phyloP scores from a whole-genome alignment of 2,797 vertebrate species.

The Tenualosa ilisha region DNA sequence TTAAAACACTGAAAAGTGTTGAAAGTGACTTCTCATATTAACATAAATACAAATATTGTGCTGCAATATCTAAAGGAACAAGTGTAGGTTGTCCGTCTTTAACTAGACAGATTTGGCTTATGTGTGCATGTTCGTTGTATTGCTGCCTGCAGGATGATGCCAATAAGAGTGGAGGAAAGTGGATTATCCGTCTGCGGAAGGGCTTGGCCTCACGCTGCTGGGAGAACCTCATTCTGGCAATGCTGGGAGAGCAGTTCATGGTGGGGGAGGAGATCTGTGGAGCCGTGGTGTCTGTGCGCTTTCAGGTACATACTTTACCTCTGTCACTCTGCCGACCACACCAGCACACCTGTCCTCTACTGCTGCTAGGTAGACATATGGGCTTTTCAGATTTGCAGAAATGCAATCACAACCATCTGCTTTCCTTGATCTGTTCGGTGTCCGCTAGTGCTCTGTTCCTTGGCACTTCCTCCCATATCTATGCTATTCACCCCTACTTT shows the following conservation, averaged over 20 bases:
- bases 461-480: too few species aligned
- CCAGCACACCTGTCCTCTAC: too few species aligned
- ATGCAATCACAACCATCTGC: not conserved
- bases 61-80: not conserved
- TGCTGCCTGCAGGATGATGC: slow-evolving; percentile 76
- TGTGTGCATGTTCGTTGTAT: not conserved
- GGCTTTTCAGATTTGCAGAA: not conserved
- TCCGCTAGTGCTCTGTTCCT: too few species aligned
- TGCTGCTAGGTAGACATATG: not conserved
- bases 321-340: not conserved
- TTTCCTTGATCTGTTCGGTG: not conserved
- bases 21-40: not conserved
- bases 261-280: slow-evolving; percentile 99
- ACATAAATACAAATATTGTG: too few species aligned
- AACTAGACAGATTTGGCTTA: not conserved
- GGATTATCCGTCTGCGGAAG: slow-evolving; percentile 88
- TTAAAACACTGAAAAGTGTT: not conserved
- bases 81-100: not conserved
- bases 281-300: slow-evolving; percentile 94
- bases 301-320: slow-evolving; percentile 75
- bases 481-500: too few species aligned
- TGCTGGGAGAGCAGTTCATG: slow-evolving; percentile 99
- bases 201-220: slow-evolving; percentile 96
- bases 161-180: slow-evolving; percentile 85
- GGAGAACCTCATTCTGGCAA: slow-evolving; percentile 98